These are phyloP conservation scores for Chalcis sispes DNA, from an alignment of 2,888 invertebrate species.

Conservation along the genomic window DNA sequence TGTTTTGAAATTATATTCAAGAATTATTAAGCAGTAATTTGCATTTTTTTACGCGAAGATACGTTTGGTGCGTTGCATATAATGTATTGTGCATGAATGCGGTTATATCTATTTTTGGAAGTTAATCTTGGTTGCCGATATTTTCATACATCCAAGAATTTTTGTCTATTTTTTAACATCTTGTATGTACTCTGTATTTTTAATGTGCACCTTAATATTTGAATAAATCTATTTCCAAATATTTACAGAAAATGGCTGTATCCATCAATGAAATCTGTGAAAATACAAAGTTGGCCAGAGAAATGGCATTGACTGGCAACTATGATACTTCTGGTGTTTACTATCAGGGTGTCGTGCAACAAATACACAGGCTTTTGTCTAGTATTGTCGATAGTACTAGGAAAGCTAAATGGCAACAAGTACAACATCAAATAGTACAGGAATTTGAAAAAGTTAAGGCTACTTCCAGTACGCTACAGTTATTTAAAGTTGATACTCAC, in stretches of 20 bases:
- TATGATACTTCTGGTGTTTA: constrained; percentile 96
- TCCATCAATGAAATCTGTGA: constrained; percentile 94
- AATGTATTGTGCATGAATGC: too few relatives aligned
- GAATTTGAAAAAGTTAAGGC: constrained; percentile 95
- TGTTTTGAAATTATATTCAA: too few relatives aligned
- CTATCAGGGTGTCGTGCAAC: constrained; percentile 94
- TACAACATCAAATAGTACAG: constrained; percentile 90
- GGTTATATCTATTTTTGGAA: constrained; percentile 50
- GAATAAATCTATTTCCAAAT: too few relatives aligned
- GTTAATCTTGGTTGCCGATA: constrained; percentile 53
- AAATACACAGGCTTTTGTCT: constrained; percentile 89
- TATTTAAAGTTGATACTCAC: constrained; percentile 85
- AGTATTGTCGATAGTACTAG: constrained; percentile 88
- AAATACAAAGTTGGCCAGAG: constrained; percentile 95
- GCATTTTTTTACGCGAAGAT: neutral
- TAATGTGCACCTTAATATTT: too few relatives aligned
- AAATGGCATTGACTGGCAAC: constrained; percentile 96
- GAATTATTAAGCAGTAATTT: too few relatives aligned
- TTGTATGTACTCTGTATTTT: too few relatives aligned
- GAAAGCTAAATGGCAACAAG: constrained; percentile 94
- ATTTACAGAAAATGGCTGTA: constrained; percentile 83
- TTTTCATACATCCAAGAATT: neutral
- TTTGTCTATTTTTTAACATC: neutral
- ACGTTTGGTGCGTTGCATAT: neutral
- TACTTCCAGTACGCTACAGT: constrained; percentile 85